Conservation (phyloP, 1,140 invertebrate genomes). For the Diorhabda carinulata region DNA sequence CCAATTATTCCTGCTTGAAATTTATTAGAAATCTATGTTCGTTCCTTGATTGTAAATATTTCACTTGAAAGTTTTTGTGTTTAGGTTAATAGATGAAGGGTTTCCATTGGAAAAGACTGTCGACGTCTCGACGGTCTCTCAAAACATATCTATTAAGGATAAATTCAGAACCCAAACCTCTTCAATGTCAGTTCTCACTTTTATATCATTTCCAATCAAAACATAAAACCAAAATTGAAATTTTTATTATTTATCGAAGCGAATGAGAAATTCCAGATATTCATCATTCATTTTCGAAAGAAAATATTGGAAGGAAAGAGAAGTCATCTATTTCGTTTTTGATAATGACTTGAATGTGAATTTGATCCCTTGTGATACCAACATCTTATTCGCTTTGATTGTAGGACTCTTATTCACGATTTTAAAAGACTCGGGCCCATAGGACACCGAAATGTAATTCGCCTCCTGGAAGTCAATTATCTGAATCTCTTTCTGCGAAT, state of each 20-base stretch:
- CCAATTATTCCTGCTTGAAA: no score
- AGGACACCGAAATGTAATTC: slow-evolving; percentile 1
- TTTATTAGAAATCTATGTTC: no score
- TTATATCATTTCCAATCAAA: neutral
- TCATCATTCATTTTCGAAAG: neutral
- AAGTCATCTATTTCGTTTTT: slow-evolving; percentile 1
- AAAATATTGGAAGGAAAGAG: neutral
- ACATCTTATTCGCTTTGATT: slow-evolving; percentile 2
- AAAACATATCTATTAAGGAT: no score
- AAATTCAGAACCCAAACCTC: no score
- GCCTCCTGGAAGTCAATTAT: neutral
- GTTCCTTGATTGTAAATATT: no score
- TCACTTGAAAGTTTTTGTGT: no score
- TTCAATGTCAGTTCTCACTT: no score
- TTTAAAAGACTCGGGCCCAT: neutral
- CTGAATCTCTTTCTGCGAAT: neutral
- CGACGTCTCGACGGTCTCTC: no score
- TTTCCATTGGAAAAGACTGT: no score
- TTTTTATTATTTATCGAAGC: neutral
- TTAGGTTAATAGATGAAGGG: no score
- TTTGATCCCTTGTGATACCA: neutral
- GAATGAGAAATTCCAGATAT: neutral
- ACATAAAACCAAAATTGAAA: slow-evolving; percentile 1
- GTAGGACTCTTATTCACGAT: neutral
- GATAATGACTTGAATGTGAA: neutral